Evolutionary conservation across 2,113 vertebrate genomes (phyloP).

Genomic region (Dicaeum eximium): DNA sequence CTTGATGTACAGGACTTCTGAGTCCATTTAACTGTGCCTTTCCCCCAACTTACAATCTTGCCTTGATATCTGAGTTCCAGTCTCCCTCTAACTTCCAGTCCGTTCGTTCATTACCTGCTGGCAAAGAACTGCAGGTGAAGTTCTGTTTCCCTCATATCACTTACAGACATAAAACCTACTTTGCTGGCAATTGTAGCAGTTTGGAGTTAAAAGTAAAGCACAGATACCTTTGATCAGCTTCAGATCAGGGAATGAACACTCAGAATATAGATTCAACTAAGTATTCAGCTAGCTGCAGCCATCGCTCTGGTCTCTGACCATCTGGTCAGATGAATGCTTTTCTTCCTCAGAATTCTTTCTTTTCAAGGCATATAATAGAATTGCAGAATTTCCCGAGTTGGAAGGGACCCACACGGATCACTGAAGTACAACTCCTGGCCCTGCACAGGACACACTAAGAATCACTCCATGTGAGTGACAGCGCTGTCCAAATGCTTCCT

Average conservation of each 20-base stretch:
- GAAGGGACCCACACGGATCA: neutral
- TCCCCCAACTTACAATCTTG: neutral
- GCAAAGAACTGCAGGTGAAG: neutral
- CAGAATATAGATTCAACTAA: neutral
- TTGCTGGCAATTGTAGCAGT: neutral
- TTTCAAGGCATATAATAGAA: neutral
- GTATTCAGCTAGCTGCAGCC: neutral
- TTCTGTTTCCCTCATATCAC: neutral
- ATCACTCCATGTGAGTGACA: neutral
- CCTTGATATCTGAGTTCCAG: neutral
- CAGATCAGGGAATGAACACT: neutral
- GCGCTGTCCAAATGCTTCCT: neutral
- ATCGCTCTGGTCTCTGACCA: neutral
- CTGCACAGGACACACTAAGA: neutral
- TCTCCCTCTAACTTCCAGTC: neutral
- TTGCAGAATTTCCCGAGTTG: neutral
- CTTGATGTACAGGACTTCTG: neutral
- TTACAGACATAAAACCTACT: neutral
- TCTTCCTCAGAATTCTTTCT: neutral
- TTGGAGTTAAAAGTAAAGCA: neutral
- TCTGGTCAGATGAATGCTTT: neutral
- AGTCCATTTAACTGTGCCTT: neutral
- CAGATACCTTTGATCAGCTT: neutral
- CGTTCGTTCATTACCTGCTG: neutral
- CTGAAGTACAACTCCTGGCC: neutral